These are phyloP conservation scores for Xiphophorus couchianus DNA, from an alignment of 2,113 vertebrate species.

Conservation along the genomic window DNA sequence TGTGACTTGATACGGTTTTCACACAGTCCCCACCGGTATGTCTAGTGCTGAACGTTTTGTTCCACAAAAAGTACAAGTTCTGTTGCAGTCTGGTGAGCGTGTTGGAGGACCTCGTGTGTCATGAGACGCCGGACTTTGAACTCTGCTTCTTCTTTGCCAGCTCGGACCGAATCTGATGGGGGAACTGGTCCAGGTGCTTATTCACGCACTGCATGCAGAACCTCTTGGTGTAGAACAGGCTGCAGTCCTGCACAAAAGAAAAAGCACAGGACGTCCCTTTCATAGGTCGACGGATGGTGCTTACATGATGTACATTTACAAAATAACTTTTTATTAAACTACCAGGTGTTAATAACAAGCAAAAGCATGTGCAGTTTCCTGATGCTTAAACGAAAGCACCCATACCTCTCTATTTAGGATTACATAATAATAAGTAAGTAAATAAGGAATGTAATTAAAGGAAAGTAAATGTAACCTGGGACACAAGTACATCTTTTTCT, in stretches of 20 bases:
- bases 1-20: too few relatives aligned
- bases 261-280: too few relatives aligned
- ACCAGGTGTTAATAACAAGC: too few relatives aligned
- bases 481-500: not conserved
- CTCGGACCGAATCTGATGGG: slow-evolving; percentile 84
- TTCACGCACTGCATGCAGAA: slow-evolving; percentile 88
- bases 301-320: not conserved
- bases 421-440: too few relatives aligned
- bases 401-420: too few relatives aligned
- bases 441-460: not conserved
- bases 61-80: not conserved
- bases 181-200: slow-evolving; percentile 85
- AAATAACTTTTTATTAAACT: not conserved
- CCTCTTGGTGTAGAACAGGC: slow-evolving; percentile 89
- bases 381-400: too few relatives aligned
- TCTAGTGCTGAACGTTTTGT: not conserved
- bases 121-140: slow-evolving; percentile 46
- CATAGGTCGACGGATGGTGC: not conserved
- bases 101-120: slow-evolving; percentile 28
- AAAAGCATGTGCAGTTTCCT: too few relatives aligned
- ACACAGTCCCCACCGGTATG: too few relatives aligned
- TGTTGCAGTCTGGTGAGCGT: not conserved
- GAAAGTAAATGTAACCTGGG: not conserved
- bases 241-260: slow-evolving; percentile 84
- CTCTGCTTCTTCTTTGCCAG: slow-evolving; percentile 80